Base-by-base conservation (phyloP, 2,888 invertebrate genomes). In the Brachylomia viminalis region DNA sequence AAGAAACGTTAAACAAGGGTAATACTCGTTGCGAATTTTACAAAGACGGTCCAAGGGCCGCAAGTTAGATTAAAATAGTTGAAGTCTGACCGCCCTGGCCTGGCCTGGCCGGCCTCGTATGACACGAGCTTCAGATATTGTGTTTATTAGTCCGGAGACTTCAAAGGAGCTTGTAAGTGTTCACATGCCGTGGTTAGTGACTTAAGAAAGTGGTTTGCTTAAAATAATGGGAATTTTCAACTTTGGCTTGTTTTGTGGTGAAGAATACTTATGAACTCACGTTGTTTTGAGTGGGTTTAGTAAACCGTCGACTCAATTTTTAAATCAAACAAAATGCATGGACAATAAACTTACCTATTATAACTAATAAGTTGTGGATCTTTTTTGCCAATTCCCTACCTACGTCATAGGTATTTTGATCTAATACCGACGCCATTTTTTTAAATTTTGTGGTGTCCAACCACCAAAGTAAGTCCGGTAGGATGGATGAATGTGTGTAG, bases 61-160 rank as follows among this genome's bases (percentile, higher is more conserved):
- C 90, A 93, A 94, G 90, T 94, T 94, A 93, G 93, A 95, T 95
- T 94, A 95, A 94, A 95, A 94, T 94, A 94, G 95, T 95, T 95
- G 84, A 90, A 91, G 88, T 90, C 89, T 86, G 81, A 79, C 86
- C 83, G 79, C 27, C 27, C 85, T 86, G 56, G 27, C 27, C 27
- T n/a, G 82, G 78, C 82, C 87, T 84, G 61, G 23, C 13, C 4
- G 83, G 84, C 81, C 86, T 87, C 88, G 74, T 90, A 87, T 91
- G 92, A 92, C 91, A 91, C 86, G 66, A 69, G 69, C 75, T 59
- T 71, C 76, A 54, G 47, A 45, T 71, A 80, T 81, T 85, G 82
- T 89, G 87, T 86, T 88, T 87, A 87, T 86, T 86, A 90, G 87
- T 77, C 83, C 79, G 71, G 70, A 59, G 79, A 72, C 66, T 74